Evolutionary conservation across 2,888 invertebrate genomes (phyloP), one percentile per base, ranked within the genome.

Genomic region (Cheilosia impressa): DNA sequence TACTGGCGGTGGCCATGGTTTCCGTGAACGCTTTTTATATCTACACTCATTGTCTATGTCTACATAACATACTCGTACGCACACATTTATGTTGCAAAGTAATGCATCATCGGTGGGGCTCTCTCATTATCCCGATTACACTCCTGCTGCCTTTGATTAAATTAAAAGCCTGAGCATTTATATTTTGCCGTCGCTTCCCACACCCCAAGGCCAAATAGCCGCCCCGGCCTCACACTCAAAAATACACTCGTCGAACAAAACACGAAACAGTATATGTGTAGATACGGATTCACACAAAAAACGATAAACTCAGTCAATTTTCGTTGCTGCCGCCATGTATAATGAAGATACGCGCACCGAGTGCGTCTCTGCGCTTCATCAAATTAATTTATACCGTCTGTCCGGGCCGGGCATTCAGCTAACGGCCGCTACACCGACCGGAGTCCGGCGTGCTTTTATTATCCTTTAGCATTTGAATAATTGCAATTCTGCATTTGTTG

Each of bases 401-500:
- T 58, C 69, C 58, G 65, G 55, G 65, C 58, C 58, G 65, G 55
- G 65, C 53, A 65, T 69, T 58, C 45, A 52, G 62, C 73, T 52
- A 65, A 79, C 58, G 41, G 19, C 69, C 17, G 27, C 68, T 73
- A 57, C 68, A 50, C 60, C 41, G 41, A 43, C 45, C 69, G 52
- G 50, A 17, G 63, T 38, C 60, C 66, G 31, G 31, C 31, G 34
- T 55, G 71, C 77, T 55, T 45, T 78, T 71, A 76, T 77, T 72
- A 75, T 79, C 84, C 84, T 75, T 71, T 57, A 79, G 84, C 79
- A 84, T 84, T 84, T 84, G 84, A 84, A 84, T 84, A 84, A 84
- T 84, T 84, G 84, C 84, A 71, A 84, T 79, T 84, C 75, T 71
- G 84, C 65, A 79, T 84, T 84, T 84, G 75, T 75, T 84, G 75